These are phyloP conservation scores for Sapajus apella DNA, from an alignment of 2,113 vertebrate species.

Conservation along the genomic window DNA sequence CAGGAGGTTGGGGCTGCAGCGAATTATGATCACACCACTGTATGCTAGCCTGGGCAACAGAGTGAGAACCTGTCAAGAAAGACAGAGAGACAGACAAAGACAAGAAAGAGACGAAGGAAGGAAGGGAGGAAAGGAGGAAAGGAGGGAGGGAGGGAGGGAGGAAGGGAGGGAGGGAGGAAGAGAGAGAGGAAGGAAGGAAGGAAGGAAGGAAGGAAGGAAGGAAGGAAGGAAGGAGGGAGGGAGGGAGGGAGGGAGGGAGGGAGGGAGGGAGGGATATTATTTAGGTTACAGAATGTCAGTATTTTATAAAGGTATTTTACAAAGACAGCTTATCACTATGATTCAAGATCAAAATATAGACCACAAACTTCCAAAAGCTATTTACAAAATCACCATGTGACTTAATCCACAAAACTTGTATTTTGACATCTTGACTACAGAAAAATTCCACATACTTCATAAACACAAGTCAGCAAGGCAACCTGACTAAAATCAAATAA, in stretches of 20 bases:
- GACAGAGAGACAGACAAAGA: no score
- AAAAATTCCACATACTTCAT: slow-evolving; percentile 39
- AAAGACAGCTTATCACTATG: slow-evolving; percentile 81
- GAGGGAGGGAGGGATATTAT: slow-evolving; percentile 76
- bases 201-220: no score
- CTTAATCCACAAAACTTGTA: slow-evolving; percentile 35
- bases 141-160: fast-evolving
- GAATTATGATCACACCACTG: no score
- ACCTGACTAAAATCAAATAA: slow-evolving; percentile 29
- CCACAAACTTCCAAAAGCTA: slow-evolving; percentile 82
- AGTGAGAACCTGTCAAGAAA: no score
- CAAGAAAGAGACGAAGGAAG: no score
- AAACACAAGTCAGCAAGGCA: slow-evolving; percentile 7
- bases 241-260: no score
- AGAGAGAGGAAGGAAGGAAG: no score
- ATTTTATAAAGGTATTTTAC: slow-evolving; percentile 78
- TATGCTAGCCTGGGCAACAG: no score
- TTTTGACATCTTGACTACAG: slow-evolving; percentile 49
- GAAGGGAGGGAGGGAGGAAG: no score
- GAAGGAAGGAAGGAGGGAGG: no score
- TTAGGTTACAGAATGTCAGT: slow-evolving; percentile 82
- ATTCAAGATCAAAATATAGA: slow-evolving; percentile 79
- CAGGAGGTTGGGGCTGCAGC: no score
- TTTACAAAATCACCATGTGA: slow-evolving; percentile 68
- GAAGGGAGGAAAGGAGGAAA: fast-evolving